Base-by-base conservation (phyloP, 2,888 invertebrate genomes). In the Cacoxenus indagator region DNA sequence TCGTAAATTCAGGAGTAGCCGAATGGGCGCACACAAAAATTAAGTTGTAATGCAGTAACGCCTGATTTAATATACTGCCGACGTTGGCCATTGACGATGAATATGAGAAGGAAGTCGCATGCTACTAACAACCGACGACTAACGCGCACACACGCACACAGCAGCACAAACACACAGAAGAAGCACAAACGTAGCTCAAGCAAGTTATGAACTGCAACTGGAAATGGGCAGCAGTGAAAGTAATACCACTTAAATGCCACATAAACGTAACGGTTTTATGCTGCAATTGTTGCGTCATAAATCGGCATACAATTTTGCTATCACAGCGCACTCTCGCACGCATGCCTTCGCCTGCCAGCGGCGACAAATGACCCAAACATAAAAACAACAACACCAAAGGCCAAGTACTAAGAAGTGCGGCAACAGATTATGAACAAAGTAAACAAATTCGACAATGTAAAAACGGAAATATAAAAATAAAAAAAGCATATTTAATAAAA, bases 401-500 rank as follows among this genome's bases (percentile, higher is more conserved):
- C n/a, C n/a, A n/a, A n/a, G n/a, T n/a, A n/a, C n/a, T n/a, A n/a
- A n/a, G n/a, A n/a, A n/a, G n/a, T n/a, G n/a, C n/a, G n/a, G n/a
- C n/a, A n/a, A n/a, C n/a, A n/a, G n/a, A n/a, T n/a, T n/a, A n/a
- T n/a, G n/a, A n/a, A n/a, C n/a, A n/a, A 54, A 54, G 22, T 9
- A 54, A n/a, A n/a, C n/a, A n/a, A n/a, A n/a, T n/a, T n/a, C n/a
- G n/a, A n/a, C n/a, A n/a, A n/a, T n/a, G 17, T 61, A 61, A 46
- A 6, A 46, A 46, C 14, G 4, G n/a, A 4, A 46, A 46, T n/a
- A n/a, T n/a, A 57, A 61, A 19, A 61, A 61, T 43, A 74, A 79
- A 82, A 82, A 76, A 82, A 80, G 77, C 76, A 82, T 79, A 81
- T 66, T 76, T 72, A 79, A 79, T 79, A 79, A 79, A 80, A 78